phyloP scores from a whole-genome alignment of 2,797 vertebrate genomes.

The Sebastolobus altivelis region DNA sequence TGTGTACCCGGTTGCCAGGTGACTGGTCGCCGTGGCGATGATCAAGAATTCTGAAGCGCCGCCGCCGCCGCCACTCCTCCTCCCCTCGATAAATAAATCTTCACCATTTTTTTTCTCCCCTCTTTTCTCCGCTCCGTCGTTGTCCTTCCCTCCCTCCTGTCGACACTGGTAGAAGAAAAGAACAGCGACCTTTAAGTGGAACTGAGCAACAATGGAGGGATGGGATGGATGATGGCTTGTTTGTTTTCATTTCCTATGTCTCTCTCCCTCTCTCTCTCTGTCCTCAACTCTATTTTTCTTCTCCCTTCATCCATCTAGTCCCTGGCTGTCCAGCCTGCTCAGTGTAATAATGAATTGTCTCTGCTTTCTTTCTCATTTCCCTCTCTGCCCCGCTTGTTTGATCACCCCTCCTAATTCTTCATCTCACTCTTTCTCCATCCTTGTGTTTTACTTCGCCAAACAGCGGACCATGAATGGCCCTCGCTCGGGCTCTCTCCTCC shows the following conservation, averaged over 20 bases:
- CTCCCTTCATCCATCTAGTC: conserved; percentile 57
- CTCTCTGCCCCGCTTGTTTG: conserved; percentile 59
- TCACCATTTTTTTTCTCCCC: conserved; percentile 34
- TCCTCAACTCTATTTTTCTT: conserved; percentile 53
- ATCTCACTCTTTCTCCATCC: conserved; percentile 51
- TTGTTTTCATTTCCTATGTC: conserved; percentile 77
- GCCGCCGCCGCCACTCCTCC: conserved; percentile 44
- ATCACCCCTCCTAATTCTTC: conserved; percentile 59
- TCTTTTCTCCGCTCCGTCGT: conserved; percentile 34
- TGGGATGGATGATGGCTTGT: conserved; percentile 76
- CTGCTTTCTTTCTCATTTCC: conserved; percentile 71
- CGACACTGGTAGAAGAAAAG: conserved; percentile 64
- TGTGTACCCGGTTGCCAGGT: conserved; percentile 89
- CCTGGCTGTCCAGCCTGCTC: conserved; percentile 53
- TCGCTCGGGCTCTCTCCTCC: conserved; percentile 50
- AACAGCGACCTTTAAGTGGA: conserved; percentile 77
- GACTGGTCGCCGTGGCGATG: conserved; percentile 84
- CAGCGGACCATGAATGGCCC: conserved; percentile 47
- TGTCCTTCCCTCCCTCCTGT: conserved; percentile 61
- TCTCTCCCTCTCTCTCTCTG: conserved; percentile 8
- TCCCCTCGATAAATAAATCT: conserved; percentile 81
- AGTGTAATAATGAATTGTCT: conserved; percentile 76
- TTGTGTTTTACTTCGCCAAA: conserved; percentile 64
- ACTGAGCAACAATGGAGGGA: conserved; percentile 71
- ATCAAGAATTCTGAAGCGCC: conserved; percentile 82